Conservation (phyloP, 1,140 invertebrate species). For the Formica selysi region DNA sequence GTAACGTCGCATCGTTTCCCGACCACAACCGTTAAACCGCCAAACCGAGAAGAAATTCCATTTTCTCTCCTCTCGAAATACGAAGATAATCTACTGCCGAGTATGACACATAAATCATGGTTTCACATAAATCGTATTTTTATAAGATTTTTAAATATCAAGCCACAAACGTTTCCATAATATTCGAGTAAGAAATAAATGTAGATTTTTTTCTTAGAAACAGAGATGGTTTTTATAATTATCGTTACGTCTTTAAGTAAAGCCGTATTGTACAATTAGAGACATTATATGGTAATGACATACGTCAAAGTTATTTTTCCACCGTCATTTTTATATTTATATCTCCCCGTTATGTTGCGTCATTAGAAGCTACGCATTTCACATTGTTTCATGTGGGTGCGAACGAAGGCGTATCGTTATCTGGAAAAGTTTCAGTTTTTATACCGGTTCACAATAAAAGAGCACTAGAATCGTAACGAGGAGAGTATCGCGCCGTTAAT, state of each 20-base stretch:
- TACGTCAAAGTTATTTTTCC: neutral
- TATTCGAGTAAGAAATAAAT: neutral
- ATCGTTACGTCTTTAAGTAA: neutral
- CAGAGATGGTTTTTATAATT: neutral
- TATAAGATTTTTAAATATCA: neutral
- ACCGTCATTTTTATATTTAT: neutral
- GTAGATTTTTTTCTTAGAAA: neutral
- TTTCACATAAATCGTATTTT: neutral
- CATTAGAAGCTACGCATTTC: neutral
- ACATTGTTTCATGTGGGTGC: neutral
- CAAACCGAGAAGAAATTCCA: slow-evolving; percentile 39
- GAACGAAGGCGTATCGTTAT: slow-evolving; percentile 5
- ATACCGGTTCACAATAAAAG: neutral
- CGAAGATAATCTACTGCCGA: neutral
- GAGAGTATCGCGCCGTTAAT: neutral
- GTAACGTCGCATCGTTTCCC: slow-evolving; percentile 35
- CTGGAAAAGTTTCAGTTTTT: neutral
- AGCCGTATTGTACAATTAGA: neutral
- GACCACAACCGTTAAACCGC: slow-evolving; percentile 62
- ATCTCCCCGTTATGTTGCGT: neutral
- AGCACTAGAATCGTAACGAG: neutral
- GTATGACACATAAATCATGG: neutral
- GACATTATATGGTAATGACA: no score
- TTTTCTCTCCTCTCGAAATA: slow-evolving; percentile 24
- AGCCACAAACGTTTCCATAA: neutral